phyloP scores from a whole-genome alignment of 1,140 invertebrate genomes.

The Drosophila asahinai region DNA sequence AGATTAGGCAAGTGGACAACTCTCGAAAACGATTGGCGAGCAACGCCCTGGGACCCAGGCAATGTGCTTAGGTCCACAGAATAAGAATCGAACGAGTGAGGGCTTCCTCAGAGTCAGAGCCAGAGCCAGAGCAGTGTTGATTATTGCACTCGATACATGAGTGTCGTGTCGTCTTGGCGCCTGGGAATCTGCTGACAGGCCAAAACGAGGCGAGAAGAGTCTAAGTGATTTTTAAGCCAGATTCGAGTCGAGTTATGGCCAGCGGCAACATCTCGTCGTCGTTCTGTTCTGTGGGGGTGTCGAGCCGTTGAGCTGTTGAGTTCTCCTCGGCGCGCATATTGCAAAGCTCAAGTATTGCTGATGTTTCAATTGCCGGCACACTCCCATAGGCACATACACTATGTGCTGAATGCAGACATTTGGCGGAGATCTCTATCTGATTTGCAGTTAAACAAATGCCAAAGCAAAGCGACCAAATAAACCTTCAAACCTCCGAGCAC shows the following conservation, averaged over 20 bases:
- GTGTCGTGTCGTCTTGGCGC: slow-evolving; percentile 46
- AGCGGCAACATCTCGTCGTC: slow-evolving; percentile 26
- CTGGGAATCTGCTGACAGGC: slow-evolving; percentile 63
- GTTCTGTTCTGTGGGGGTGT: slow-evolving; percentile 47
- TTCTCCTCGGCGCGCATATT: slow-evolving; percentile 54
- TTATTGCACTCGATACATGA: slow-evolving; percentile 71
- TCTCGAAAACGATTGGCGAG: slow-evolving; percentile 57
- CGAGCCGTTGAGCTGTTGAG: slow-evolving; percentile 44
- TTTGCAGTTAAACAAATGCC: slow-evolving; percentile 70
- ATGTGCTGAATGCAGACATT: slow-evolving; percentile 66
- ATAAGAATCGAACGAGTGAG: slow-evolving; percentile 18
- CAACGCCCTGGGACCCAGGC: slow-evolving; percentile 43
- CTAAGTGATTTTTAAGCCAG: slow-evolving; percentile 81
- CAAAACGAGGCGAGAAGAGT: slow-evolving; percentile 42
- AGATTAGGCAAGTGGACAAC: slow-evolving; percentile 71
- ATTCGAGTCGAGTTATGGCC: slow-evolving; percentile 74
- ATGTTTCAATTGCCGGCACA: slow-evolving; percentile 73
- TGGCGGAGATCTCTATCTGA: slow-evolving; percentile 72
- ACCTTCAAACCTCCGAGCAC: not conserved
- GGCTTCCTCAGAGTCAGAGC: no score
- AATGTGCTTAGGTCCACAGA: slow-evolving; percentile 72
- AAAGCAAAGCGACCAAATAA: slow-evolving; percentile 39
- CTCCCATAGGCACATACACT: not conserved
- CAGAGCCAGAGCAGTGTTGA: slow-evolving; percentile 52
- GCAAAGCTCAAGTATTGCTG: slow-evolving; percentile 74